Evolutionary conservation across 2,113 vertebrate genomes (phyloP), one percentile per base, ranked within the genome.

Genomic region (Zingel zingel): DNA sequence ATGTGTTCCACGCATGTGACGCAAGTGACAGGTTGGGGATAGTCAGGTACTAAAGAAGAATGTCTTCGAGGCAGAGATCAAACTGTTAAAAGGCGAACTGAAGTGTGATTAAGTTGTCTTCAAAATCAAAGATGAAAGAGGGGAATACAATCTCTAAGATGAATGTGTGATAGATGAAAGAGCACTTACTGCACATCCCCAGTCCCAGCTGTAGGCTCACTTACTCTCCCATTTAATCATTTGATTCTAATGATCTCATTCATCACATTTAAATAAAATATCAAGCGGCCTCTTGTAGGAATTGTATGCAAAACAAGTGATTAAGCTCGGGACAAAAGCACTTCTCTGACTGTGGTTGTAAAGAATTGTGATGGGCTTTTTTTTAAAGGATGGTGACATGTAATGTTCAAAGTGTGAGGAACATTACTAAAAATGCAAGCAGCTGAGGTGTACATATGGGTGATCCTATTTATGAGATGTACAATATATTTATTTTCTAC

Each of bases 401-500:
- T 90, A 93, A 94, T 94, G 95, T 96, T 95, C 88, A 88, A 88
- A 90, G 85, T 87, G 92, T 92, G 84, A 77, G 90, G 93, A 96
- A 95, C 95, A 95, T 96, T 95, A 96, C 96, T 94, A 94, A 95
- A 92, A 96, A 96, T 95, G 93, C 95, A 96, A 96, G 96, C 95
- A 96, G 96, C 95, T 95, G 97, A 96, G 96, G 96, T 98, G 97
- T 98, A 97, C 96, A 96, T 97, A 97, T 95, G 96, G 96, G 96
- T 95, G 95, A 96, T 96, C 96, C 95, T 99, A 99, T 99, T 99
- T 99, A 99, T 98, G 94, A 99, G 96, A 97, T 97, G 96, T 98
- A 99, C 97, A 95, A 97, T 96, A 95, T 99, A 99, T 99, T 99
- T 99, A 99, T 99, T 99, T 99, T 96, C 92, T 92, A 93, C 98